Base-by-base conservation (phyloP, 2,888 invertebrate species). In the Hypercompe scribonia region DNA sequence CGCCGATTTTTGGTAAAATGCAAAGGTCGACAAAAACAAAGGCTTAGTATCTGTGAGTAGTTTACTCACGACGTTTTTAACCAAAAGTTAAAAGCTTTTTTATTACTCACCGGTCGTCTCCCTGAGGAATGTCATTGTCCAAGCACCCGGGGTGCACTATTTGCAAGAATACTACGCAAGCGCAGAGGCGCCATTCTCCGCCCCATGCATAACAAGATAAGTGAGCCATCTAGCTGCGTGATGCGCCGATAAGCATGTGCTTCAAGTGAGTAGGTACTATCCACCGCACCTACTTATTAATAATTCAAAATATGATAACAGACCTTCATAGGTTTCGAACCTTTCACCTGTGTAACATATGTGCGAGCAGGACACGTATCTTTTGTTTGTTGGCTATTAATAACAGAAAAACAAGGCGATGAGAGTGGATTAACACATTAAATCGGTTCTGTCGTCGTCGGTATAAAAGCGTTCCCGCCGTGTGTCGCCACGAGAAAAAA, bases 351-450 rank as follows among this genome's bases (percentile, higher is more conserved):
- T 67, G 33, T 36, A 36, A 74, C 68, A 68, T 63, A 85, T 63
- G 86, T 66, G 83, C 76, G 86, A 88, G 87, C 78, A 88, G 76
- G 91, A 89, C 78, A 81, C 76, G 70, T 64, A 75, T 72, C 77
- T 80, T 88, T 84, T 90, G 90, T 92, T 90, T 90, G 92, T 91
- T 90, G 90, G 91, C 91, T 90, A 93, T 93, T 92, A 93, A 92
- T 94, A 93, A 91, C 91, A 88, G 88, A 88, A 87, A 87, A 90
- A 93, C 94, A 91, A 90, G 91, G 86, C 90, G 91, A 90, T 89
- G 90, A 88, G 89, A 94, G 92, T 94, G 94, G 93, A 95, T 95
- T 95, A 95, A 95, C 93, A 95, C 94, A 94, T 94, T 94, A 94
- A 91, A 61, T 61, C 90, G 88, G 92, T 90, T 87, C 90, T 89